Evolutionary conservation across 2,113 vertebrate species (phyloP).

Genomic region (Sminthopsis crassicaudata): DNA sequence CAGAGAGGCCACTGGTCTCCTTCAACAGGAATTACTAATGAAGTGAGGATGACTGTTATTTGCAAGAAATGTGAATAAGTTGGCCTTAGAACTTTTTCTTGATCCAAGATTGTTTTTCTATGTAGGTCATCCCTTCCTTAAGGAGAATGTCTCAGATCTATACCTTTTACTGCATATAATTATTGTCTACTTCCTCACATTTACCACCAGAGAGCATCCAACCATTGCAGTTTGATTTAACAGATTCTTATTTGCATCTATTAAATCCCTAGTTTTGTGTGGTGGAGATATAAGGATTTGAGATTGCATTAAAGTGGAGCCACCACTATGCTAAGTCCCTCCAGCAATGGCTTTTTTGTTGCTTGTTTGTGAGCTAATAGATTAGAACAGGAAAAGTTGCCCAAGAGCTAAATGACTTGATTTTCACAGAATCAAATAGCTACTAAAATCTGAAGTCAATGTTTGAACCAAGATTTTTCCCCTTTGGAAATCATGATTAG

Average conservation of each 20-base stretch:
- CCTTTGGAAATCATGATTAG: not conserved
- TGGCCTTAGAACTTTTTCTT: not conserved
- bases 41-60: not conserved
- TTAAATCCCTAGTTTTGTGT: not conserved
- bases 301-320: not conserved
- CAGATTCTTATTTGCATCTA: not conserved
- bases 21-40: not conserved
- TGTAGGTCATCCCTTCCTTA: not conserved
- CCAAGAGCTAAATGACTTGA: not conserved
- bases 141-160: not conserved
- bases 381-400: not conserved
- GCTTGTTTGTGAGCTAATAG: not conserved
- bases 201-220: not conserved
- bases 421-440: not conserved
- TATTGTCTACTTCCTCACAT: not conserved
- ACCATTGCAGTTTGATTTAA: not conserved
- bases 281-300: not conserved
- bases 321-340: not conserved
- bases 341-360: not conserved
- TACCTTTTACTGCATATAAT: not conserved
- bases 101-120: not conserved
- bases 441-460: not conserved
- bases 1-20: not conserved
- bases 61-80: not conserved
- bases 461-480: not conserved